Percentiles rank a stretch among this genome's conserved stretches.
These are phyloP conservation scores for Polia nebulosa DNA, from an alignment of 2,888 invertebrate species.

Conservation along the genomic window DNA sequence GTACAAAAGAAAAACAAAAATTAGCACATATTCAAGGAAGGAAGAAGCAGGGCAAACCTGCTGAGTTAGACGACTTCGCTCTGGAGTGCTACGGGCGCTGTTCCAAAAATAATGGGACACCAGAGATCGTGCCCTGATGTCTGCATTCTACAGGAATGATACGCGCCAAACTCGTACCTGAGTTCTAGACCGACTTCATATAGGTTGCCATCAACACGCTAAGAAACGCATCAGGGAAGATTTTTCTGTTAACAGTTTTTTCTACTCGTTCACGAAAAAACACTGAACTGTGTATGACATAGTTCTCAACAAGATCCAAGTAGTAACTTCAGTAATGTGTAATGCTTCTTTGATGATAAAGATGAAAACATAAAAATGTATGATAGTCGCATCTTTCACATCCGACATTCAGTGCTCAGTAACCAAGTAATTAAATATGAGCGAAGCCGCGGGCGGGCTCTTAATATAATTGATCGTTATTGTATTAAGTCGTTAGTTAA, in stretches of 20 bases:
- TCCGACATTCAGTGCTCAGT: conserved; percentile 21
- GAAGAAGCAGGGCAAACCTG: background rate
- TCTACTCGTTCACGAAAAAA: background rate
- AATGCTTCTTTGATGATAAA: too few relatives aligned
- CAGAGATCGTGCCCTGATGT: background rate
- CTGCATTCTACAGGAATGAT: conserved; percentile 2
- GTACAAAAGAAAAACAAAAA: conserved; percentile 69
- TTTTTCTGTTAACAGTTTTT: background rate
- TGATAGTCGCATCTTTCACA: conserved; percentile 11
- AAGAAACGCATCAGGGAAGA: background rate
- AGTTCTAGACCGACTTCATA: background rate
- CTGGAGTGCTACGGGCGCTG: background rate
- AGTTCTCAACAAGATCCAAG: conserved; percentile 6
- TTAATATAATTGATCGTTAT: conserved; percentile 36
- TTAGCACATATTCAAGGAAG: background rate
- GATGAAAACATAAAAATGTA: background rate
- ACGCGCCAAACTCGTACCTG: background rate
- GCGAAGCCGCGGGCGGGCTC: conserved; percentile 3
- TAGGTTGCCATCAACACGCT: background rate
- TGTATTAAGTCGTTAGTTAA: conserved; percentile 37
- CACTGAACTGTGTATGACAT: background rate
- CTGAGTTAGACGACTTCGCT: background rate
- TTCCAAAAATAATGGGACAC: background rate
- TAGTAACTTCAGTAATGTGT: background rate
- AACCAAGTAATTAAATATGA: conserved; percentile 26